Evolutionary conservation across 1,140 invertebrate genomes (phyloP), one percentile per base, ranked within the genome.

Genomic region (Bradynema listronoti): DNA sequence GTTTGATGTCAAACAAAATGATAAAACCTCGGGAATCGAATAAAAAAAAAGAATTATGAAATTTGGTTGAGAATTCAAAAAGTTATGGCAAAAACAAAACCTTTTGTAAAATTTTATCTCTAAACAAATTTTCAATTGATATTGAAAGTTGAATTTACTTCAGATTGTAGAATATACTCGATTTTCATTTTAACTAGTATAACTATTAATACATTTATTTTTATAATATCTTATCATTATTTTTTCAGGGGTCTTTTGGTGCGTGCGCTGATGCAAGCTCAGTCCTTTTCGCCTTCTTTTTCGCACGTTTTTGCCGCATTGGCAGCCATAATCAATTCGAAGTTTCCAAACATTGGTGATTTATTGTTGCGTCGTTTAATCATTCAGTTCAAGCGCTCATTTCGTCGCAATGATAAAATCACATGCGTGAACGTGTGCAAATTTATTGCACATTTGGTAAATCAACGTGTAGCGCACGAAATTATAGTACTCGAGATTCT

Each of bases 301-400:
- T 97, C 94, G 0, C 87, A 95, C 77, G 91, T 98, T 0, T 98
- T 95, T 81, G 90, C 93, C 16, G 91, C 91, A 6, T 78, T 99
- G 1, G 87, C 91, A 4, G 83, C 91, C 25, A 87, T 97, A 19
- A 88, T 98, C 11, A 99, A 99, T 80, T 90, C 90, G 0, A 95
- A 94, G 81, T 98, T 99, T 80, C 93, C 94, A 0, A 89, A 93
- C 78, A 93, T 95, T 70, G 94, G 94, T 2, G 90, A 97, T 81
- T 80, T 99, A 27, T 79, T 98, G 34, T 77, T 98, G 0, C 89
- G 87, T 77, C 84, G 95, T 69, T 81, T 98, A 58, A 87, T 97
- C 5, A 85, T 95, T 34, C 60, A 62, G 73, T 98, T 98, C 75
- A 87, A 89, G 79, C 83, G 89, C 68, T 89, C 89, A 4, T 97